phyloP scores from a whole-genome alignment of 2,113 vertebrate species.

The Centropristis striata region DNA sequence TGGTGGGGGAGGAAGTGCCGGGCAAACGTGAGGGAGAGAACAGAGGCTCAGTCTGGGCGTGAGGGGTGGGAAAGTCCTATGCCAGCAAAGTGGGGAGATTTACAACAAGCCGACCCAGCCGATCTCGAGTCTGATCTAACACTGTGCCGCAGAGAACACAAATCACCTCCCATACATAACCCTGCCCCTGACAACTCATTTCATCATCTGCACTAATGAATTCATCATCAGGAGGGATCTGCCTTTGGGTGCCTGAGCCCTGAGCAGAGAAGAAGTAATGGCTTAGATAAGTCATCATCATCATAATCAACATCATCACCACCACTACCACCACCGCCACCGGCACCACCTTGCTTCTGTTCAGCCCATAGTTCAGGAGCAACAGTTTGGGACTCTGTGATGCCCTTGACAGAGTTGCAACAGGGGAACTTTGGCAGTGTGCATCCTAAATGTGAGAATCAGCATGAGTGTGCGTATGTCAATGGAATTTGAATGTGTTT shows the following conservation, averaged over 20 bases:
- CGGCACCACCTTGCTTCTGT: conserved; percentile 36
- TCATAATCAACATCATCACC: conserved; percentile 59
- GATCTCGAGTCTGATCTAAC: conserved; percentile 59
- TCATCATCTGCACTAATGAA: conserved; percentile 80
- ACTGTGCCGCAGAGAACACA: conserved; percentile 70
- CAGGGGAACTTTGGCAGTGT: conserved; percentile 36
- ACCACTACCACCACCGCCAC: not conserved
- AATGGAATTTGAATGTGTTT: conserved; percentile 76
- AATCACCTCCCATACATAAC: conserved; percentile 79
- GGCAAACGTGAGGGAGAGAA: conserved; percentile 39
- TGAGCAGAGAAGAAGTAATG: conserved; percentile 70
- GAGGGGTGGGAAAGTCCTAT: conserved; percentile 46
- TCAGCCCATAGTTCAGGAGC: conserved; percentile 41
- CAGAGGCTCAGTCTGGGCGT: conserved; percentile 61
- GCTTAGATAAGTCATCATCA: conserved; percentile 71
- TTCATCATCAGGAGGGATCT: conserved; percentile 73
- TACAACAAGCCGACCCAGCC: conserved; percentile 55
- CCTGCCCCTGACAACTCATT: conserved; percentile 76
- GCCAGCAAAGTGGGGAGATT: conserved; percentile 69
- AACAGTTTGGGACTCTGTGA: conserved; percentile 53
- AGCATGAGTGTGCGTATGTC: conserved; percentile 56
- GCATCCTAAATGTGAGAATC: conserved; percentile 54
- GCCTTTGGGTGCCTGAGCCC: conserved; percentile 62
- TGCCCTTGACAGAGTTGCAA: conserved; percentile 57
- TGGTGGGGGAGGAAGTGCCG: conserved; percentile 31